Evolutionary conservation across 2,797 vertebrate genomes (phyloP).

Genomic region (Buphagus erythrorhynchus): DNA sequence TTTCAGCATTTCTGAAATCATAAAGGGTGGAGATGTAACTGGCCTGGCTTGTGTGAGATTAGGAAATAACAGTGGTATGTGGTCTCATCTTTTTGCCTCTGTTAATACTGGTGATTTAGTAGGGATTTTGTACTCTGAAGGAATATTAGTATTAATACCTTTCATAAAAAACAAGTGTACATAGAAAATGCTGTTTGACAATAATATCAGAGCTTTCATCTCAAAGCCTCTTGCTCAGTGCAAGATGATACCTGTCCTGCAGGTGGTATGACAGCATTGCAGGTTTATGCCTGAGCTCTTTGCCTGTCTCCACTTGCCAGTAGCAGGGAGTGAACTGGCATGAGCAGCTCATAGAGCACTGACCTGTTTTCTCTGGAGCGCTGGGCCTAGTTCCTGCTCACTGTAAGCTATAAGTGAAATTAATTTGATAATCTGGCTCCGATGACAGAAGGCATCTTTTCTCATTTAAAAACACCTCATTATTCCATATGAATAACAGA

Average conservation of each 20-base stretch:
- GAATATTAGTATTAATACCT: neutral
- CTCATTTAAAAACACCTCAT: conserved; percentile 15
- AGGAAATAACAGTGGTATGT: neutral
- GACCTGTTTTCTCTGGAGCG: conserved; percentile 10
- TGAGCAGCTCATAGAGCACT: neutral
- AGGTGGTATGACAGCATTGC: neutral
- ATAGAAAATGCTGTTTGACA: neutral
- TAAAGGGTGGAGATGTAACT: neutral
- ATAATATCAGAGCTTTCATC: neutral
- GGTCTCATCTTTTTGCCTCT: neutral
- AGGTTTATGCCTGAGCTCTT: neutral
- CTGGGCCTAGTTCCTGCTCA: neutral
- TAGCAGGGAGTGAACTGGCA: neutral
- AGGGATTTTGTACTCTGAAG: neutral
- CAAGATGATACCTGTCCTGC: neutral
- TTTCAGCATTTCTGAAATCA: neutral
- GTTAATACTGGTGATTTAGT: neutral
- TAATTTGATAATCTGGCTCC: conserved; percentile 10
- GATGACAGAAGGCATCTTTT: conserved; percentile 11
- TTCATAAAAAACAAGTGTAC: neutral
- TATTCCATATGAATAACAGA: neutral
- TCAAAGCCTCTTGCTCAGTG: neutral
- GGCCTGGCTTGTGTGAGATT: neutral
- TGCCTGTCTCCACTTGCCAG: neutral
- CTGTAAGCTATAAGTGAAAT: conserved; percentile 16